A percentile compares a stretch with the other conserved stretches of the same genome.
Conservation (phyloP, 2,888 invertebrate genomes). For the Chesias legatella region DNA sequence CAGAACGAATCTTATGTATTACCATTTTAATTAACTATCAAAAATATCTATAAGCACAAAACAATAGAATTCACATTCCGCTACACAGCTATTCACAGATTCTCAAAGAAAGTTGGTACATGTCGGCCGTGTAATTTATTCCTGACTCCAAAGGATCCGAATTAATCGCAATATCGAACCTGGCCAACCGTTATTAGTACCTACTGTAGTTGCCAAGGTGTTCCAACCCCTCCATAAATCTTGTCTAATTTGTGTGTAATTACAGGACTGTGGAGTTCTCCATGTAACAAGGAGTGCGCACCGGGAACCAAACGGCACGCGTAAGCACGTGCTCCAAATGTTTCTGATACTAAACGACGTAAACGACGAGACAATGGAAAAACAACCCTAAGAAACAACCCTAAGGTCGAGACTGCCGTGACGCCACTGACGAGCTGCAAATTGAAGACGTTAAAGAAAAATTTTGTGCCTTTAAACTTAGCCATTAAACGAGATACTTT, state of each 20-base stretch:
- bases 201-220: slow-evolving; percentile 78
- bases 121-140: slow-evolving; percentile 38
- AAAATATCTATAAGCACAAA: too few species aligned
- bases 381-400: slow-evolving; percentile 22
- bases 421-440: slow-evolving; percentile 20
- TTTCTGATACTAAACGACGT: slow-evolving; percentile 31
- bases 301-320: slow-evolving; percentile 75
- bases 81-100: slow-evolving; percentile 4
- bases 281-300: slow-evolving; percentile 77
- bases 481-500: slow-evolving; percentile 49
- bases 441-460: slow-evolving; percentile 44
- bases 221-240: slow-evolving; percentile 79
- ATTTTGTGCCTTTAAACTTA: slow-evolving; percentile 44
- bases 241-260: slow-evolving; percentile 81
- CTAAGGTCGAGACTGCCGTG: slow-evolving; percentile 28
- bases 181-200: slow-evolving; percentile 77
- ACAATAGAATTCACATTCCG: slow-evolving; percentile 1
- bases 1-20: too few species aligned
- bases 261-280: slow-evolving; percentile 76
- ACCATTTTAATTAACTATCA: too few species aligned
- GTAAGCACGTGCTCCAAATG: slow-evolving; percentile 65
- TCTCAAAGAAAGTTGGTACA: slow-evolving; percentile 19
- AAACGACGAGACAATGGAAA: slow-evolving; percentile 33
- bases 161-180: slow-evolving; percentile 74
- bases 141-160: slow-evolving; percentile 47